A percentile compares a stretch with the other conserved stretches of the same genome.
These are phyloP conservation scores for Vulpes lagopus DNA, from an alignment of 2,113 vertebrate genomes.

Conservation along the genomic window DNA sequence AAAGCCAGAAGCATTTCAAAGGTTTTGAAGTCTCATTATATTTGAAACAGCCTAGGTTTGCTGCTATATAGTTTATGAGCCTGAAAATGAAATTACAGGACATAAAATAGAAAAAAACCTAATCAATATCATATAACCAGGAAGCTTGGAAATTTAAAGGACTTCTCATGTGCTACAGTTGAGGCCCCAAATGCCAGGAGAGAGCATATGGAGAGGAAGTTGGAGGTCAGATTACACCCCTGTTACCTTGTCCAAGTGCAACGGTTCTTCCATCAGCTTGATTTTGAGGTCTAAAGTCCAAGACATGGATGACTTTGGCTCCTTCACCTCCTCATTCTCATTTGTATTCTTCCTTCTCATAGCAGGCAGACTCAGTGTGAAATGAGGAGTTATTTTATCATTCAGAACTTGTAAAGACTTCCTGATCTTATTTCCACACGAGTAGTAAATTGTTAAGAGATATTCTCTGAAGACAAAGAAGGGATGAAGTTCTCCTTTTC, in stretches of 20 bases:
- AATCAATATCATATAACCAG: slow-evolving; percentile 71
- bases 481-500: neutral
- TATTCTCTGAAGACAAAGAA: neutral
- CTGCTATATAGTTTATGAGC: slow-evolving; percentile 57
- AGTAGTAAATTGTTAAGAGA: neutral
- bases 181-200: neutral
- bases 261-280: neutral
- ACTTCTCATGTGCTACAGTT: slow-evolving; percentile 14
- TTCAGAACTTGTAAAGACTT: neutral
- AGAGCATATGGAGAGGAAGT: neutral
- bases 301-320: neutral
- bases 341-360: neutral
- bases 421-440: neutral
- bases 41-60: slow-evolving; percentile 37
- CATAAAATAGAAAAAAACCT: slow-evolving; percentile 3
- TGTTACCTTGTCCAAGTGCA: neutral
- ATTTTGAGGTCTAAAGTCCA: rapidly evolving
- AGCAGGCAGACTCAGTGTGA: neutral
- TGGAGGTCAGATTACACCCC: neutral
- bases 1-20: slow-evolving; percentile 42
- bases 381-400: neutral
- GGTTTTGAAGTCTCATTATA: slow-evolving; percentile 52
- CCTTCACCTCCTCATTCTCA: neutral
- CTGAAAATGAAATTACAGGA: slow-evolving; percentile 75
- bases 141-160: slow-evolving; percentile 41